Evolutionary conservation across 2,888 invertebrate species (phyloP), one percentile per base, ranked within the genome.

Genomic region (Cephus nigrinus): DNA sequence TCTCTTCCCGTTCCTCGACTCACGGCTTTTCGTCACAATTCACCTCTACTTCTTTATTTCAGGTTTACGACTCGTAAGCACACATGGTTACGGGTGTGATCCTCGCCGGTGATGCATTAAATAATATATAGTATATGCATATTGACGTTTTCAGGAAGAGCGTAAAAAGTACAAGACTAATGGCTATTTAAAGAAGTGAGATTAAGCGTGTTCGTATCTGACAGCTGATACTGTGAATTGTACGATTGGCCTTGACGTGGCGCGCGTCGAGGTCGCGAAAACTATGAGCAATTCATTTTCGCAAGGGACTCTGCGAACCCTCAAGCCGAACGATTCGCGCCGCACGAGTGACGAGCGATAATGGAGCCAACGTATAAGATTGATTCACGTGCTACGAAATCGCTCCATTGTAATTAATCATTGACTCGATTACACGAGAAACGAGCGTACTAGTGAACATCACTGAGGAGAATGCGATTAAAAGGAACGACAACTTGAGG

Each of bases 321-420:
- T 55, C 55, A 9, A 55, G 55, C 9, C 55, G 55, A 55, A 55
- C 55, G 23, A 55, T 55, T 55, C 55, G 55, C 23, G 55, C 55
- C 55, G 55, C 55, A 55, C 78, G 80, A 79, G 77, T 76, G 73
- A 73, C 35, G 76, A 35, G 75, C 23, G 80, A 78, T 76, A 78
- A 77, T 72, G 73, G 79, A 77, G 78, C 40, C 55, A 73, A 73
- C 78, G 71, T 81, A 55, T 76, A 77, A 81, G 80, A 84, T 84
- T 84, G 81, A 84, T 84, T 84, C 80, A 80, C 83, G 80, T 83
- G 77, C 79, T 82, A 80, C 79, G 82, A 84, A 84, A 84, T 84
- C 81, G 73, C 79, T 73, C 76, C 78, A 80, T 80, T 80, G 79
- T 79, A 79, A 84, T 84, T 84, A 83, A 84, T 80, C 78, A 76